Evolutionary conservation across 2,113 vertebrate species (phyloP).

Genomic region (Gavialis gangeticus): DNA sequence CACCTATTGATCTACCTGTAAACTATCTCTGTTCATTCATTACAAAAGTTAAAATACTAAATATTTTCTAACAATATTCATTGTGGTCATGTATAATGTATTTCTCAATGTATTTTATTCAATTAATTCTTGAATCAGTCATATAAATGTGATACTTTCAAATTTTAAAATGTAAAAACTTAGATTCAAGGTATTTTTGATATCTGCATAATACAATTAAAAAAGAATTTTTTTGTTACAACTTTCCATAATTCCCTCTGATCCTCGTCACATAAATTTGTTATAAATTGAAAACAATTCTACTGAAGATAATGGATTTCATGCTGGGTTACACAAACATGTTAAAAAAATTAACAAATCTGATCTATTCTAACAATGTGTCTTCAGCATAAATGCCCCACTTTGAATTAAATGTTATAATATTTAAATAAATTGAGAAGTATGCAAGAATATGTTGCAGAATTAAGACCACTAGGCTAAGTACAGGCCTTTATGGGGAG

Average conservation of each 20-base stretch:
- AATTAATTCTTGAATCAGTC: background rate
- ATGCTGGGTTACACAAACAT: background rate
- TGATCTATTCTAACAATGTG: too few species aligned
- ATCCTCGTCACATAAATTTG: background rate
- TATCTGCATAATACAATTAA: background rate
- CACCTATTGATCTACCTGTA: too few species aligned
- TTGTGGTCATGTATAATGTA: background rate
- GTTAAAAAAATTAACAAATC: background rate
- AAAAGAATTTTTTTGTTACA: background rate
- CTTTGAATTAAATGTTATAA: background rate
- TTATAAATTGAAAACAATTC: background rate
- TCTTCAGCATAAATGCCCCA: background rate
- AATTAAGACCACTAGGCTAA: background rate
- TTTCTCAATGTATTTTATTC: background rate
- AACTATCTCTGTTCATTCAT: too few species aligned
- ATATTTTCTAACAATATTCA: background rate
- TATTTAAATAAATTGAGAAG: background rate
- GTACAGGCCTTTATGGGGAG: too few species aligned
- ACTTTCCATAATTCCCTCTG: background rate
- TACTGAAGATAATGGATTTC: background rate
- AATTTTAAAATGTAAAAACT: background rate
- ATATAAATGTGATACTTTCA: background rate
- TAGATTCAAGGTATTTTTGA: background rate
- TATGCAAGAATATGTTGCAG: background rate
- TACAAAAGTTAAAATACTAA: too few species aligned